Conservation (phyloP, 2,797 vertebrate genomes). For the Pipistrellus kuhlii region DNA sequence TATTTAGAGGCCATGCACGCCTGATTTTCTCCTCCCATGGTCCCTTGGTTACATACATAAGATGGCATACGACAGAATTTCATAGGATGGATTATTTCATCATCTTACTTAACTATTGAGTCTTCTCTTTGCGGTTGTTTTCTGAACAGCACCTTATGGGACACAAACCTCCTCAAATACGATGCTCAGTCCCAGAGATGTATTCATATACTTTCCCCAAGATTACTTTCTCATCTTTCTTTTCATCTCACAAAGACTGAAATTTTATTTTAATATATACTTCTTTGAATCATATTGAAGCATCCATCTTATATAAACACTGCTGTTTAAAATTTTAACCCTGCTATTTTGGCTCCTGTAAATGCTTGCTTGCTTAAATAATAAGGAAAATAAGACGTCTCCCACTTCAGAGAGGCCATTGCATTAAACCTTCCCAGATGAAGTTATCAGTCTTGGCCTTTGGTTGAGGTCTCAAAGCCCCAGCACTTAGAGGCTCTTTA, state of each 20-base stretch:
- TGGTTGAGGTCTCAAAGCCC: too few species aligned
- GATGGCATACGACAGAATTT: background rate
- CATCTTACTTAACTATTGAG: background rate
- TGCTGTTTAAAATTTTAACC: too few species aligned
- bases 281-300: background rate
- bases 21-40: background rate
- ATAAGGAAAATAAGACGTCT: too few species aligned
- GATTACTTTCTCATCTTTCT: background rate
- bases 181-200: background rate
- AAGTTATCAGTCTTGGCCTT: too few species aligned
- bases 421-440: too few species aligned
- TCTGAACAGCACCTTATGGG: background rate
- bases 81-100: background rate
- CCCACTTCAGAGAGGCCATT: too few species aligned
- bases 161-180: background rate
- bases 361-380: too few species aligned
- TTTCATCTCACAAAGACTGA: background rate
- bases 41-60: background rate
- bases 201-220: background rate
- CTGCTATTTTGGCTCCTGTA: too few species aligned
- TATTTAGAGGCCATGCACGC: background rate
- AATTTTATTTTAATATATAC: background rate
- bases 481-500: too few species aligned
- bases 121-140: background rate
- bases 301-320: too few species aligned